Evolutionary conservation across 1,140 invertebrate genomes (phyloP), one percentile per base, ranked within the genome.

Genomic region (Fopius arisanus): DNA sequence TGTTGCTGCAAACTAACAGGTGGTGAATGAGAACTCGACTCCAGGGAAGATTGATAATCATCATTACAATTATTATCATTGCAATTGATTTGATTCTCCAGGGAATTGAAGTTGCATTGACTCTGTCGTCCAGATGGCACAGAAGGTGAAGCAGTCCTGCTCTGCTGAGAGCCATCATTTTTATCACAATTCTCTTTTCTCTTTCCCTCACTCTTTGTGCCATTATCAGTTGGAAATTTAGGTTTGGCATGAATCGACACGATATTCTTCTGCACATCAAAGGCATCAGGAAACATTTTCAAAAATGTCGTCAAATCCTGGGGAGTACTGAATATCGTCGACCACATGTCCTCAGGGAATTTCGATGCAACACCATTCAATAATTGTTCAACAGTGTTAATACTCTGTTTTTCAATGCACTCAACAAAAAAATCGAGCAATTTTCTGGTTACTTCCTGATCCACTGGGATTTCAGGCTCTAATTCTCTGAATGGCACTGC

Each of bases 181-280:
- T 68, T 71, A 70, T 69, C 79, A 82, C 82, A 81, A 23, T 79
- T 80, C 59, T 73, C 31, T 43, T 19, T 65, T 12, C 28, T 29
- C 21, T 65, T 83, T 85, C 31, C 84, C 83, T 73, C 85, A 82
- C 78, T 81, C 85, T 19, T 86, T 79, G 71, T 78, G 51, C 67
- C 40, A 12, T 14, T 67, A 65, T 51, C 77, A 74, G 5, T 73
- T 37, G 29, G 67, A 23, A 26, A 77, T 72, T 90, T 93, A 75
- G 92, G 91, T 78, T 91, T 90, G 78, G 91, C 92, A 78, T 94
- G 90, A 73, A 97, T 83, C 28, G 94, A 95, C 75, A 97, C 96
- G 78, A 96, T 89, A 88, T 97, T 96, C 51, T 94, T 91, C 84
- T 97, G 96, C 37, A 97, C 95, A 81, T 95, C 93, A 86, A 97